Base-by-base conservation (phyloP, 2,888 invertebrate genomes). In the Drosophila hamatofila region DNA sequence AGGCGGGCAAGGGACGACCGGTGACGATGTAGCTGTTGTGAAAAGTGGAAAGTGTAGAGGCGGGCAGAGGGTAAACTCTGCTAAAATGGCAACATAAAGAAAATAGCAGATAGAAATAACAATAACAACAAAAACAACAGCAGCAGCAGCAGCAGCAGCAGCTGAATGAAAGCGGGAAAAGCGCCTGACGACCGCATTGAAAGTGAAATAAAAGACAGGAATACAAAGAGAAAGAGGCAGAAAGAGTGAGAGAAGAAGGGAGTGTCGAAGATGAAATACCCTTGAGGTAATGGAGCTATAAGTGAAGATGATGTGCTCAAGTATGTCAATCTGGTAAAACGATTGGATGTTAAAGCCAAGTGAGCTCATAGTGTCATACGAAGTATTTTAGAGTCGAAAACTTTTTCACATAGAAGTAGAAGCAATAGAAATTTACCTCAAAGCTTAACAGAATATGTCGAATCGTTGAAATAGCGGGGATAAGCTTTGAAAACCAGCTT, bases 71-170 rank as follows among this genome's bases (percentile, higher is more conserved):
- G 54, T 33, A 21, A 49, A 14, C 3, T 44, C n/a, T 42, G 56
- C 44, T 33, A 64, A 78, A 85, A 76, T 78, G 67, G 52, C 72
- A 81, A 61, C 76, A 81, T 81, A 69, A 71, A 79, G 86, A 76
- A 83, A 76, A 76, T 78, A 72, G 37, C 42, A 58, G 65, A 80
- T 66, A 76, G 65, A 73, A 80, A 75, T 59, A 69, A 59, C 55
- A 71, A 48, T 48, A 69, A 57, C 56, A 65, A 59, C 18, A 54
- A 21, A 9, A 46, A 25, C 0, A 67, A 56, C 55, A 70, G 33
- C 55, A 70, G 33, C 37, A 69, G 54, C 52, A 55, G 30, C 37
- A 42, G 30, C n/a, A 49, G 25, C 9, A 46, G 18, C 27, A 46
- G 18, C 44, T 72, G 59, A 59, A 51, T 62, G 39, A 49, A 65